Conservation (phyloP, 2,797 vertebrate genomes). For the Thunnus albacares region DNA sequence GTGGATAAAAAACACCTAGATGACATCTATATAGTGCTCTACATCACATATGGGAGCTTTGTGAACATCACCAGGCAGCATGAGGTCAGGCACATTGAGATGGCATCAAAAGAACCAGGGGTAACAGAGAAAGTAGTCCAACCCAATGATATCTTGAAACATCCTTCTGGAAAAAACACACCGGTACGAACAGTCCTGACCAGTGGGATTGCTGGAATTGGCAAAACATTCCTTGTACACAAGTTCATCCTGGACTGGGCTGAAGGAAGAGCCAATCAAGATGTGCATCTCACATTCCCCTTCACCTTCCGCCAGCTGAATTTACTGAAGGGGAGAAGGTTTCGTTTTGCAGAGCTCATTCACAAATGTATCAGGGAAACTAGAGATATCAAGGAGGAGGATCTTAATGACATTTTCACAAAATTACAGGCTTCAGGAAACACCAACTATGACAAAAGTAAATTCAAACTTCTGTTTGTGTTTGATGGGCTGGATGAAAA, state of each 20-base stretch:
- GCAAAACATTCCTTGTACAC: conserved; percentile 42
- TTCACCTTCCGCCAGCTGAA: conserved; percentile 47
- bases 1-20: conserved; percentile 35
- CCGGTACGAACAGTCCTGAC: conserved; percentile 35
- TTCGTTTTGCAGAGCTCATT: conserved; percentile 19
- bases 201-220: conserved; percentile 43
- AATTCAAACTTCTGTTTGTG: conserved; percentile 36
- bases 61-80: conserved; percentile 29
- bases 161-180: conserved; percentile 20
- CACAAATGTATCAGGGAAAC: conserved; percentile 27
- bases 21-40: conserved; percentile 32
- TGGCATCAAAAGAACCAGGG: not conserved
- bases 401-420: conserved; percentile 19
- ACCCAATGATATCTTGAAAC: conserved; percentile 16
- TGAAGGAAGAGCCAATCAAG: conserved; percentile 27
- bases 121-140: conserved; percentile 9
- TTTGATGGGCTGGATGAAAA: conserved; percentile 36
- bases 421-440: conserved; percentile 40
- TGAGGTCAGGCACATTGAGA: conserved; percentile 38
- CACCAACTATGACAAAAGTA: conserved; percentile 37
- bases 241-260: conserved; percentile 51
- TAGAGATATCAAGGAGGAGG: conserved; percentile 17
- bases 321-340: conserved; percentile 20
- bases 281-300: conserved; percentile 40
- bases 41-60: conserved; percentile 8